These are phyloP conservation scores for Drosophila yooni DNA, from an alignment of 2,888 invertebrate species.

Conservation along the genomic window DNA sequence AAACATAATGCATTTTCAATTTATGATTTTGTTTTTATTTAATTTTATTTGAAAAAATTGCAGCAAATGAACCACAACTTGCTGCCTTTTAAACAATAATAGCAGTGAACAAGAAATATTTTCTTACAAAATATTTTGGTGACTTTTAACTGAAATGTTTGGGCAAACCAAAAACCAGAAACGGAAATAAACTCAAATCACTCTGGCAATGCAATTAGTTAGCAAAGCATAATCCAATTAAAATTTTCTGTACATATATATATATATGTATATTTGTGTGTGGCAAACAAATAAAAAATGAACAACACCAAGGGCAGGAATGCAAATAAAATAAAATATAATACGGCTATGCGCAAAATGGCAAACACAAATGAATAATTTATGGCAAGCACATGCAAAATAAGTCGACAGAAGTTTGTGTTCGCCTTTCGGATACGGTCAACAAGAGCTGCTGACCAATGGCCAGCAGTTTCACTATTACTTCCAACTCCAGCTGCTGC, in stretches of 20 bases:
- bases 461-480: slow-evolving; percentile 22
- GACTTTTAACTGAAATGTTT: slow-evolving; percentile 61
- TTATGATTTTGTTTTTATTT: slow-evolving; percentile 5
- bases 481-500: not conserved
- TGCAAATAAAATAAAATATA: slow-evolving; percentile 43
- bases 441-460: slow-evolving; percentile 38
- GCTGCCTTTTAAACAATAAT: slow-evolving; percentile 8
- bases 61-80: slow-evolving; percentile 35
- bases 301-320: slow-evolving; percentile 15
- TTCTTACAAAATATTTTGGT: slow-evolving; percentile 4
- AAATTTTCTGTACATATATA: slow-evolving; percentile 29
- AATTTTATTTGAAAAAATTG: slow-evolving; percentile 22
- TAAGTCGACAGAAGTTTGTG: slow-evolving; percentile 51
- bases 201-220: slow-evolving; percentile 57
- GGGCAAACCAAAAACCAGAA: slow-evolving; percentile 1
- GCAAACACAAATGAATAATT: slow-evolving; percentile 69
- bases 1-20: slow-evolving; percentile 25
- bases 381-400: slow-evolving; percentile 61
- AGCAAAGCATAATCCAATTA: slow-evolving; percentile 55
- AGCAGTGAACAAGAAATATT: slow-evolving; percentile 2
- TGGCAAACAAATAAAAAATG: slow-evolving; percentile 3
- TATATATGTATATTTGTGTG: slow-evolving; percentile 2
- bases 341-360: slow-evolving; percentile 40
- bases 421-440: slow-evolving; percentile 22
- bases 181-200: slow-evolving; percentile 15